Conservation (phyloP, 2,888 invertebrate species). For the Steinernema carpocapsae region DNA sequence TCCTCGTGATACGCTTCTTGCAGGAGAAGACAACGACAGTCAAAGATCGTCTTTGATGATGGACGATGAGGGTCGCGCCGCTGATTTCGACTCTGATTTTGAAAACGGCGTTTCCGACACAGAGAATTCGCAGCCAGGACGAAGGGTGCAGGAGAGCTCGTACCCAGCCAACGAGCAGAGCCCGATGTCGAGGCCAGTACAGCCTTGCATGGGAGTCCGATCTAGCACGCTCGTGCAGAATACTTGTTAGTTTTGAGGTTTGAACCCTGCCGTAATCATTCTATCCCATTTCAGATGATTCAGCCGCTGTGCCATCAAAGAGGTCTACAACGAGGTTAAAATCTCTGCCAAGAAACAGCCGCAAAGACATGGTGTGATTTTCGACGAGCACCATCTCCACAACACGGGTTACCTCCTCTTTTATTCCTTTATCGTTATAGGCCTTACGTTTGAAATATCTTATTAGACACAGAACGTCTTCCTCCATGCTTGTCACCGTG, state of each 20-base stretch:
- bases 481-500: background rate
- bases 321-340: slow-evolving; percentile 28
- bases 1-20: slow-evolving; percentile 14
- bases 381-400: background rate
- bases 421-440: background rate
- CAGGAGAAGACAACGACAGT: slow-evolving; percentile 38
- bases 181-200: slow-evolving; percentile 28
- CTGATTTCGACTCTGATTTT: slow-evolving; percentile 26
- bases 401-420: background rate
- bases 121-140: slow-evolving; percentile 8
- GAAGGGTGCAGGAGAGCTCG: background rate
- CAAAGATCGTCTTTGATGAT: slow-evolving; percentile 39
- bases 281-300: background rate
- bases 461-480: background rate
- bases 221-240: slow-evolving; percentile 39
- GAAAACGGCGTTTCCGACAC: slow-evolving; percentile 18
- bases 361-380: slow-evolving; percentile 24
- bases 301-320: slow-evolving; percentile 14
- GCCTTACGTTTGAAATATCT: background rate
- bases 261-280: background rate
- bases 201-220: slow-evolving; percentile 44
- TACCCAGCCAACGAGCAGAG: slow-evolving; percentile 16
- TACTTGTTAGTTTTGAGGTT: background rate
- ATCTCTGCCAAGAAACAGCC: slow-evolving; percentile 28
- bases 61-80: slow-evolving; percentile 23